These are phyloP conservation scores for Leucoraja erinaceus DNA, from an alignment of 2,113 vertebrate genomes.

Conservation along the genomic window DNA sequence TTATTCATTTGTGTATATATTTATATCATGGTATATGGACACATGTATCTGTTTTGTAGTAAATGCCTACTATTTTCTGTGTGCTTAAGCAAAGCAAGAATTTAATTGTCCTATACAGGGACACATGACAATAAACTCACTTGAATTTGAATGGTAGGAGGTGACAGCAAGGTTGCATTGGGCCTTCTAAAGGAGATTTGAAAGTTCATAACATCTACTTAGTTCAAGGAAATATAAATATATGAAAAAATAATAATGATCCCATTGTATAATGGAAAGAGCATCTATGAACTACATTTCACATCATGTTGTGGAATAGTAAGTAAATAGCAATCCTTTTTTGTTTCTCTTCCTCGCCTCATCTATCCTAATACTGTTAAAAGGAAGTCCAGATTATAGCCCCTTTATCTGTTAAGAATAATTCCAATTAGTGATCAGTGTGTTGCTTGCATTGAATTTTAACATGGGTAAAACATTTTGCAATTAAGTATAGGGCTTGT, in stretches of 20 bases:
- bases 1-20: no score
- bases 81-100: no score
- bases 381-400: background rate
- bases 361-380: no score
- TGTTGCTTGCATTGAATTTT: background rate
- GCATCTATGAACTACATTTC: no score
- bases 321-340: no score
- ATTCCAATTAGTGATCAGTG: background rate
- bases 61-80: no score
- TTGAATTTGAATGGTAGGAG: no score
- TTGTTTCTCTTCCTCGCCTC: background rate
- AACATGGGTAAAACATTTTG: background rate
- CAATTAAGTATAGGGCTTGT: background rate
- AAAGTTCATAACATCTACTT: background rate
- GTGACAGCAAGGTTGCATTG: background rate
- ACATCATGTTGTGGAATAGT: background rate
- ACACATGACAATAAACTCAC: no score
- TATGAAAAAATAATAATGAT: background rate
- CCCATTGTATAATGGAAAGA: no score
- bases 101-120: no score
- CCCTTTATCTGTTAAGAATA: background rate
- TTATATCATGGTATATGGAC: no score
- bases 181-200: background rate
- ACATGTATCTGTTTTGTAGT: no score
- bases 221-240: background rate